These are phyloP conservation scores for Macquaria australasica DNA, from an alignment of 2,113 vertebrate genomes.

Conservation along the genomic window DNA sequence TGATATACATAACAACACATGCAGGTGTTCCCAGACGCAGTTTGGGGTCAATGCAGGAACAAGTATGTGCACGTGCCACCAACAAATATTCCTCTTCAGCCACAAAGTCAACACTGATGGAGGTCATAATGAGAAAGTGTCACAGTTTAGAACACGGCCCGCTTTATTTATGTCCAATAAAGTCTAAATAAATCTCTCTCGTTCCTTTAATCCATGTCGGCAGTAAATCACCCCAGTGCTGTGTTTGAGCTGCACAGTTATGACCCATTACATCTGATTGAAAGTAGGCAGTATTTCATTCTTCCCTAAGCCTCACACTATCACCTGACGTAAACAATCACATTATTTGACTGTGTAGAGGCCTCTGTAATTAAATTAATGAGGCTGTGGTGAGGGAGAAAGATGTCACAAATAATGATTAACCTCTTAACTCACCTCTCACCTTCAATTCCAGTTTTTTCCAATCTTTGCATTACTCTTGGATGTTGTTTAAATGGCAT, in stretches of 20 bases:
- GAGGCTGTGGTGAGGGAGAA: background rate
- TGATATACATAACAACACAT: background rate
- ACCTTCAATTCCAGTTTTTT: background rate
- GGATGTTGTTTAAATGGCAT: background rate
- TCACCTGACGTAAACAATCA: slow-evolving; percentile 24
- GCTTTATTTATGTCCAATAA: slow-evolving; percentile 66
- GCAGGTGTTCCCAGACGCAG: slow-evolving; percentile 14
- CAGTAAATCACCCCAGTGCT: slow-evolving; percentile 54
- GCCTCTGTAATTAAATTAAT: slow-evolving; percentile 26
- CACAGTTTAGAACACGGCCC: slow-evolving; percentile 35
- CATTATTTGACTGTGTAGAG: slow-evolving; percentile 22
- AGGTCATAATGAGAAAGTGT: slow-evolving; percentile 55
- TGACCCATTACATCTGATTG: slow-evolving; percentile 61
- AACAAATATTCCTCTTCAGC: slow-evolving; percentile 35
- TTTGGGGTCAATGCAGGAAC: background rate
- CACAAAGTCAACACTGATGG: slow-evolving; percentile 51
- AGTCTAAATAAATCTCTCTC: slow-evolving; percentile 56
- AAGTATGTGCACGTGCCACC: background rate
- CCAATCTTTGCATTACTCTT: background rate
- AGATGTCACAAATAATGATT: slow-evolving; percentile 2
- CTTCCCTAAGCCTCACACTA: background rate
- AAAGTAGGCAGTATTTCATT: slow-evolving; percentile 42
- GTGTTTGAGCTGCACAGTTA: slow-evolving; percentile 53
- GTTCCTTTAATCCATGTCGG: slow-evolving; percentile 39
- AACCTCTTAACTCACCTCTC: slow-evolving; percentile 22